Evolutionary conservation across 2,113 vertebrate species (phyloP).

Genomic region (Benitochromis conjunctus): DNA sequence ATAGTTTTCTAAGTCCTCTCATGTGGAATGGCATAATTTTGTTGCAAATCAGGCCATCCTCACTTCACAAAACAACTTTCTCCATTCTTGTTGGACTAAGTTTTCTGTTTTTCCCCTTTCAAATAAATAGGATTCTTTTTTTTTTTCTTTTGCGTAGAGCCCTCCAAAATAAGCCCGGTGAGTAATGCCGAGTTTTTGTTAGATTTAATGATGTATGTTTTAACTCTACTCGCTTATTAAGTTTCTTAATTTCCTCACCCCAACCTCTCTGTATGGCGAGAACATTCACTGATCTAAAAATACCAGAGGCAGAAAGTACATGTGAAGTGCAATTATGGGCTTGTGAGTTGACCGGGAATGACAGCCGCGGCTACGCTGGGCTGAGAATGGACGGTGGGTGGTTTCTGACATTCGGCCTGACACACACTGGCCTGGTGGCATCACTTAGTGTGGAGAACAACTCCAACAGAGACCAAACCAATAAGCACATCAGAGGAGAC

Average conservation of each 20-base stretch:
- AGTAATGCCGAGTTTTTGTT: slow-evolving; percentile 46
- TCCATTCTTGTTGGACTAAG: slow-evolving; percentile 30
- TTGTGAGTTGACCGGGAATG: slow-evolving; percentile 59
- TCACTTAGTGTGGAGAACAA: slow-evolving; percentile 9
- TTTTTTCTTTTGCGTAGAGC: slow-evolving; percentile 8
- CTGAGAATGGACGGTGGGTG: slow-evolving; percentile 62
- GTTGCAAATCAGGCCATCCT: slow-evolving; percentile 25
- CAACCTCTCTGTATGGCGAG: slow-evolving; percentile 46
- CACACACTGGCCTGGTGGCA: slow-evolving; percentile 46
- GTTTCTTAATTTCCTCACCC: slow-evolving; percentile 70
- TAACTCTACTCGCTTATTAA: slow-evolving; percentile 68
- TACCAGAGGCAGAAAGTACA: slow-evolving; percentile 52
- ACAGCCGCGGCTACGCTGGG: slow-evolving; percentile 42
- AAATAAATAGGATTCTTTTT: slow-evolving; percentile 51
- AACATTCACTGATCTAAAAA: slow-evolving; percentile 71
- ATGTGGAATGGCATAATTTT: slow-evolving; percentile 50
- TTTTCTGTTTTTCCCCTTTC: slow-evolving; percentile 40
- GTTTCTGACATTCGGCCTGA: slow-evolving; percentile 61
- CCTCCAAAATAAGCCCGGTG: slow-evolving; percentile 57
- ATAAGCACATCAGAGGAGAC: slow-evolving; percentile 27
- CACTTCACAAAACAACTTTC: slow-evolving; percentile 11
- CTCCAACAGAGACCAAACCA: slow-evolving; percentile 40
- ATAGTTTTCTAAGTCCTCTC: slow-evolving; percentile 37
- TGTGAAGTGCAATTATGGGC: slow-evolving; percentile 72
- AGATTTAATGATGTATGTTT: slow-evolving; percentile 72